A percentile compares a stretch with the other conserved stretches of the same genome.
Conservation (phyloP, 2,888 invertebrate genomes). For the Drosophila cracens region DNA sequence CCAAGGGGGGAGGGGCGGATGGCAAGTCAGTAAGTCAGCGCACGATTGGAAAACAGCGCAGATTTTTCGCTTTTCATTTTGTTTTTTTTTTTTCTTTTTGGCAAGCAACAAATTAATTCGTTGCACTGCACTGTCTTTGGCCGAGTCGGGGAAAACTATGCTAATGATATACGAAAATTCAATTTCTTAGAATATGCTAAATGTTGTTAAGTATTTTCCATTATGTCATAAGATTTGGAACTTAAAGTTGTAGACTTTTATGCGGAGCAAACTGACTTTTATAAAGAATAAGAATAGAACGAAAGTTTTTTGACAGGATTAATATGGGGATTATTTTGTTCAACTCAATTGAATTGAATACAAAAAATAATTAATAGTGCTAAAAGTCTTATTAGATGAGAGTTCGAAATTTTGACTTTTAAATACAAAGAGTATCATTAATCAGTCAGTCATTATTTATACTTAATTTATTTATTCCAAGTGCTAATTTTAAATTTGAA, state of each 20-base stretch:
- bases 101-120: constrained; percentile 74
- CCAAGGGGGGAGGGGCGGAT: neutral
- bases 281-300: neutral
- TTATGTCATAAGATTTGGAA: constrained; percentile 19
- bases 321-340: neutral
- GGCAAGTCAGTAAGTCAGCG: constrained; percentile 69
- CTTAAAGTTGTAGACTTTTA: neutral
- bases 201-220: constrained; percentile 37
- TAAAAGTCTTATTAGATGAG: neutral
- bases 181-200: constrained; percentile 55
- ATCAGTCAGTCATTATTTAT: neutral
- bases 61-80: constrained; percentile 61
- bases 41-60: constrained; percentile 72
- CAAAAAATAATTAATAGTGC: neutral
- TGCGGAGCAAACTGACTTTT: neutral
- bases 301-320: neutral
- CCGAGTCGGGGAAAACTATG: constrained; percentile 62
- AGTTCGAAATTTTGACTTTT: neutral
- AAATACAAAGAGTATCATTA: neutral
- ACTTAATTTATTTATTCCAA: neutral
- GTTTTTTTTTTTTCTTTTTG: constrained; percentile 12
- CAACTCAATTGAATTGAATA: neutral
- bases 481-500: neutral
- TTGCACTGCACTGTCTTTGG: constrained; percentile 55
- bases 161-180: constrained; percentile 69